Percentiles rank a stretch among this genome's conserved stretches.
These are phyloP conservation scores for Psilopogon haemacephalus DNA, from an alignment of 2,113 vertebrate genomes.

Conservation along the genomic window DNA sequence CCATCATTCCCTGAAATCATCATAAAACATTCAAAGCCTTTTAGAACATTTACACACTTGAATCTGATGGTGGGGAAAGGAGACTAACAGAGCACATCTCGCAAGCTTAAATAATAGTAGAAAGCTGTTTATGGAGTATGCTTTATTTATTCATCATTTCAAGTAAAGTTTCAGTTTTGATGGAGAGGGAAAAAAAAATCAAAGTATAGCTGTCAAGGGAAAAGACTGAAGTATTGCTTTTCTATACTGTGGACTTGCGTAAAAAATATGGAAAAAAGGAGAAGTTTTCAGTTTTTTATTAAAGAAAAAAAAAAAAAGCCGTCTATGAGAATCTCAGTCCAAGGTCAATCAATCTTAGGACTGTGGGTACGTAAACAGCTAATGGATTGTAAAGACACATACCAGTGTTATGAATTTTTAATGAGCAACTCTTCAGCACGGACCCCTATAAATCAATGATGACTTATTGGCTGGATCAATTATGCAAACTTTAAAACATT, in stretches of 20 bases:
- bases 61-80: slow-evolving; percentile 91
- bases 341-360: slow-evolving; percentile 98
- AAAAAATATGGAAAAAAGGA: slow-evolving; percentile 33
- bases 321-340: slow-evolving; percentile 88
- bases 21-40: slow-evolving; percentile 99
- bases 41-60: slow-evolving; percentile 99
- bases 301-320: slow-evolving; percentile 58
- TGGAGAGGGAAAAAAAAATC: slow-evolving; percentile 82
- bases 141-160: slow-evolving; percentile 99
- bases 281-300: neutral
- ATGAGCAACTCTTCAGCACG: slow-evolving; percentile 86
- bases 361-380: slow-evolving; percentile 87
- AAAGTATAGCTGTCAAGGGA: slow-evolving; percentile 86
- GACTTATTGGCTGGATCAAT: slow-evolving; percentile 99
- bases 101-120: slow-evolving; percentile 94
- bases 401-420: slow-evolving; percentile 97
- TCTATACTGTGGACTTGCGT: slow-evolving; percentile 80
- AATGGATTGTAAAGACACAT: slow-evolving; percentile 98
- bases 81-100: slow-evolving; percentile 88
- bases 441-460: slow-evolving; percentile 98
- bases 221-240: slow-evolving; percentile 88
- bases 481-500: slow-evolving; percentile 99
- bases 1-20: slow-evolving; percentile 98
- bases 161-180: slow-evolving; percentile 90
- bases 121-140: slow-evolving; percentile 97